Percentiles rank a stretch among this genome's conserved stretches.
Conservation (phyloP, 2,888 invertebrate species). For the Pandemis heparana region DNA sequence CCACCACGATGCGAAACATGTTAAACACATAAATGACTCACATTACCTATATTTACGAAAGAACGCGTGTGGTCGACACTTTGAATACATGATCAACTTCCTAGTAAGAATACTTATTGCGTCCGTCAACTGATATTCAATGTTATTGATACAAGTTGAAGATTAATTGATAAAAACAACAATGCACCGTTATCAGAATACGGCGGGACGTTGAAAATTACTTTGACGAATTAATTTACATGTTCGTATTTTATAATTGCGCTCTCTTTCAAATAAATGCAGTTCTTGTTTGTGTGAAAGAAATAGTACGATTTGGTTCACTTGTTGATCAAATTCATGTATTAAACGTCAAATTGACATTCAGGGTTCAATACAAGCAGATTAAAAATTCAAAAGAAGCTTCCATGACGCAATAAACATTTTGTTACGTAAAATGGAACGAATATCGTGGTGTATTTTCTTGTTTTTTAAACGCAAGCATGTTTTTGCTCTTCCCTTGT, state of each 20-base stretch:
- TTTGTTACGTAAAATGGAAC: conserved; percentile 2
- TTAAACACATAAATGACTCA: conserved; percentile 62
- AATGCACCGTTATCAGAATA: conserved; percentile 28
- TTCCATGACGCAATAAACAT: too few relatives aligned
- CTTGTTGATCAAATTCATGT: conserved; percentile 9
- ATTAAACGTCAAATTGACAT: conserved; percentile 23
- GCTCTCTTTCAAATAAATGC: neutral
- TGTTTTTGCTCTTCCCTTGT: neutral
- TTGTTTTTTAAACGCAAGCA: neutral
- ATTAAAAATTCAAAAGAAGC: neutral
- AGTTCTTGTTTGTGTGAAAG: neutral
- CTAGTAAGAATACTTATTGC: conserved; percentile 6
- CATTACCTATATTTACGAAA: conserved; percentile 50
- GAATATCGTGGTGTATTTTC: neutral
- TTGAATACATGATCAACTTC: conserved; percentile 11
- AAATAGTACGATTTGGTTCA: neutral
- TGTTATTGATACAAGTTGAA: neutral
- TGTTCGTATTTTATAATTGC: conserved; percentile 13
- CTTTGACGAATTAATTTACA: conserved; percentile 11
- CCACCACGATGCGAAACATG: conserved; percentile 58
- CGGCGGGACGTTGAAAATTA: neutral
- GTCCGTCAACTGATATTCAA: neutral
- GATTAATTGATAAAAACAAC: conserved; percentile 24
- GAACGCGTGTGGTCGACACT: conserved; percentile 13
- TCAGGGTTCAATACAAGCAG: conserved; percentile 12